phyloP scores from a whole-genome alignment of 2,797 vertebrate genomes.

The Aplochiton taeniatus region DNA sequence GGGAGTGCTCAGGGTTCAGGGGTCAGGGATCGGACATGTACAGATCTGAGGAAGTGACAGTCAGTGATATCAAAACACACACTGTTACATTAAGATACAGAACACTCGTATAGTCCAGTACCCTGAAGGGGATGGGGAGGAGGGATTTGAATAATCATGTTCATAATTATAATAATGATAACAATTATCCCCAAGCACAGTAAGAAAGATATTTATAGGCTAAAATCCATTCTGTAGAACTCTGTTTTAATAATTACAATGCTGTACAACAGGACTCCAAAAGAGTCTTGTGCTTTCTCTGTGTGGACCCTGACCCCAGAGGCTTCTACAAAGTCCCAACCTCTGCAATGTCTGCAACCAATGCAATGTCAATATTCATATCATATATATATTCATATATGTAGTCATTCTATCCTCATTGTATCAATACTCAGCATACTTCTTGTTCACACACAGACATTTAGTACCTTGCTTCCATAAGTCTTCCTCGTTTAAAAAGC shows the following conservation, averaged over 20 bases:
- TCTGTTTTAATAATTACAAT: constrained; percentile 90
- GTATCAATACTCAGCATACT: constrained; percentile 26
- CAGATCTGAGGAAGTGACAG: constrained; percentile 69
- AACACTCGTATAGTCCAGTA: constrained; percentile 79
- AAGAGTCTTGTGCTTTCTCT: constrained; percentile 90
- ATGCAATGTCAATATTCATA: constrained; percentile 25
- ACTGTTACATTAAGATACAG: constrained; percentile 81
- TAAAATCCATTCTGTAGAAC: constrained; percentile 92
- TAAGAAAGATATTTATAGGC: constrained; percentile 91
- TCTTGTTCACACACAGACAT: constrained; percentile 16
- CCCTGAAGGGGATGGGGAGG: constrained; percentile 59
- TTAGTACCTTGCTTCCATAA: not conserved
- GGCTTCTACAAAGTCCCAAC: constrained; percentile 49
- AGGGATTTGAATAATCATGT: constrained; percentile 63
- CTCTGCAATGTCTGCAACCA: constrained; percentile 26
- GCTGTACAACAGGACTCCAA: constrained; percentile 87
- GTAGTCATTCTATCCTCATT: constrained; percentile 17
- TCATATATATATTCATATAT: constrained; percentile 49
- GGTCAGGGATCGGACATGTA: constrained; percentile 55
- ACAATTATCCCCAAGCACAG: constrained; percentile 85
- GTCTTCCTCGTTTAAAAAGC: constrained; percentile 5
- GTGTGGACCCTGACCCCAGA: constrained; percentile 67
- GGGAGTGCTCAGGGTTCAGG: constrained; percentile 17
- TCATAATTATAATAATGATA: constrained; percentile 75
- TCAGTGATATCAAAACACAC: constrained; percentile 82